Conservation (phyloP, 2,113 vertebrate species). For the Scophthalmus maximus region DNA sequence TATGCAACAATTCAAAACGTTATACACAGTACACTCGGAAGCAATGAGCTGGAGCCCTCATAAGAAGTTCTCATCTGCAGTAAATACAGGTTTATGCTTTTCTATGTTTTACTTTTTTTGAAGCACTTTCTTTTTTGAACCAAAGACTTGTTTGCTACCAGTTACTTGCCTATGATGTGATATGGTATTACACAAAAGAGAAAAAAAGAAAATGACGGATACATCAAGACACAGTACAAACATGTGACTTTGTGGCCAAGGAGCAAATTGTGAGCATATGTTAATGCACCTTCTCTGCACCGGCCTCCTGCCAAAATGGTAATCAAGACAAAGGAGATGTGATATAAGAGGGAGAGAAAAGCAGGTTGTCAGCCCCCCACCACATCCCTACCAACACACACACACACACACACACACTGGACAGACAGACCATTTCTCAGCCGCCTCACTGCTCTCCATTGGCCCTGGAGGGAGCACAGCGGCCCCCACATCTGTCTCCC, state of each 20-base stretch:
- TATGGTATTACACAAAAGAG: constrained; percentile 54
- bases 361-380: constrained; percentile 57
- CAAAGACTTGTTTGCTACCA: constrained; percentile 7
- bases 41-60: not conserved
- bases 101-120: constrained; percentile 25
- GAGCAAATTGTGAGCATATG: constrained; percentile 81
- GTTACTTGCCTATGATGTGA: constrained; percentile 40
- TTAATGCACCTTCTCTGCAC: constrained; percentile 72
- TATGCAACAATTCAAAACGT: not conserved
- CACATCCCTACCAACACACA: constrained; percentile 35
- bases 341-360: constrained; percentile 72
- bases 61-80: no score
- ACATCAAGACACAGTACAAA: constrained; percentile 46
- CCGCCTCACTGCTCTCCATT: constrained; percentile 74
- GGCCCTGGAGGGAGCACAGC: constrained; percentile 71
- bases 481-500: constrained; percentile 83
- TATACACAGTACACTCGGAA: not conserved
- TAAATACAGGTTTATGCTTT: constrained; percentile 13
- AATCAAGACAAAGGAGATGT: constrained; percentile 78
- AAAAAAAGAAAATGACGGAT: constrained; percentile 60
- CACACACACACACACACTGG: constrained; percentile 45
- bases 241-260: constrained; percentile 62
- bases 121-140: constrained; percentile 4
- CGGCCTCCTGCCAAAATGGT: constrained; percentile 71
- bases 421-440: constrained; percentile 75